phyloP scores from a whole-genome alignment of 2,113 vertebrate genomes.

The Theristicus caerulescens region DNA sequence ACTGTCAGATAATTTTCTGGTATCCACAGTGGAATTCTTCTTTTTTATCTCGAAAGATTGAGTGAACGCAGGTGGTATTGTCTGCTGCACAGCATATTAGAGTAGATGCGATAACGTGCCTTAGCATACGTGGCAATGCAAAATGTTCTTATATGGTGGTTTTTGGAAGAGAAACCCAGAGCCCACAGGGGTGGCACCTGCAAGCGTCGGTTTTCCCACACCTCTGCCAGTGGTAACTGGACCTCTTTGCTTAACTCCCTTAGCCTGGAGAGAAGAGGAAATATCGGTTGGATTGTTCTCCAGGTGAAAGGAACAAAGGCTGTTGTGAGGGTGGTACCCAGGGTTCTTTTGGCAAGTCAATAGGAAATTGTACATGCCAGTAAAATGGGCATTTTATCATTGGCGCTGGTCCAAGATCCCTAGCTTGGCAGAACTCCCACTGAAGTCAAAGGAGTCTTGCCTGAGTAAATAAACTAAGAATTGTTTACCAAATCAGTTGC shows the following conservation, averaged over 20 bases:
- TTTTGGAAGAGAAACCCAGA: neutral
- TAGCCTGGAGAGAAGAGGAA: neutral
- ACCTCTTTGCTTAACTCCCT: neutral
- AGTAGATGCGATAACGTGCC: neutral
- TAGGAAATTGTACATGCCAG: neutral
- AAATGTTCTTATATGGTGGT: neutral
- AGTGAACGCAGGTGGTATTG: neutral
- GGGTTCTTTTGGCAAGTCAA: neutral
- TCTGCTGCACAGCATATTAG: neutral
- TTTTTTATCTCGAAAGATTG: neutral
- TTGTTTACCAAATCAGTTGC: constrained; percentile 32
- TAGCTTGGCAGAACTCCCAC: neutral
- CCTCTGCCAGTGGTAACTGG: neutral
- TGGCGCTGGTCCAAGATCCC: neutral
- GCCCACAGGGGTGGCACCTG: neutral
- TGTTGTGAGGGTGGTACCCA: neutral
- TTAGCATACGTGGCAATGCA: neutral
- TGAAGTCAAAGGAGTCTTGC: constrained; percentile 19
- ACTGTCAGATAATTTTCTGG: constrained; percentile 11
- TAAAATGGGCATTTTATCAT: constrained; percentile 14
- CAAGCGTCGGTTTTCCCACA: neutral
- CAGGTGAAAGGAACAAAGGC: neutral
- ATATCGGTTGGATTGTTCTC: neutral
- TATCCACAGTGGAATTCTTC: neutral
- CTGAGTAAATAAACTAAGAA: constrained; percentile 37